Evolutionary conservation across 2,888 invertebrate species (phyloP).

Genomic region (Rhogogaster chlorosoma): DNA sequence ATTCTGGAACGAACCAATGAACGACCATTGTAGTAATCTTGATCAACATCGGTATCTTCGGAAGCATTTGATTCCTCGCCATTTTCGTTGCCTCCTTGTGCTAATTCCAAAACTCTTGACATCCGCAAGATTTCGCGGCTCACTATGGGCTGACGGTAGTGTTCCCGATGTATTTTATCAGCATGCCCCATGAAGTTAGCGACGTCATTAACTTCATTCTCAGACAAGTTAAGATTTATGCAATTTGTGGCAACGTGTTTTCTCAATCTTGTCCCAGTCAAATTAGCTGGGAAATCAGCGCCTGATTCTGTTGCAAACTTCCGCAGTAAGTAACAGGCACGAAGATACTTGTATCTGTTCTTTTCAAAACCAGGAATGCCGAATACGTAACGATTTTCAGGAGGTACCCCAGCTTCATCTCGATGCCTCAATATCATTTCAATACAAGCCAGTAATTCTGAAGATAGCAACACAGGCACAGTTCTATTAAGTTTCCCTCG

Average conservation of each 20-base stretch:
- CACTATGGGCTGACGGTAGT: too few species aligned
- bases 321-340: slow-evolving; percentile 58
- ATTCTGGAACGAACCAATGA: neutral
- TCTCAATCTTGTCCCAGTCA: slow-evolving; percentile 55
- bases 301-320: slow-evolving; percentile 59
- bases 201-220: slow-evolving; percentile 60
- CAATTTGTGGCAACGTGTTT: slow-evolving; percentile 61
- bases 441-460: slow-evolving; percentile 42
- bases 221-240: slow-evolving; percentile 57
- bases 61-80: neutral
- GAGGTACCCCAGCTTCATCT: neutral
- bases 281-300: slow-evolving; percentile 55
- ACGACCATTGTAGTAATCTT: neutral
- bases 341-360: too few species aligned
- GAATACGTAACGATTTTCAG: slow-evolving; percentile 45
- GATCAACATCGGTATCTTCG: neutral
- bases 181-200: slow-evolving; percentile 61
- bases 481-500: slow-evolving; percentile 60
- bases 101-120: too few species aligned
- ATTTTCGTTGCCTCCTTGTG: too few species aligned
- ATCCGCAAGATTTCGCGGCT: too few species aligned
- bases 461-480: slow-evolving; percentile 56
- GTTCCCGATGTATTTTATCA: too few species aligned
- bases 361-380: slow-evolving; percentile 41
- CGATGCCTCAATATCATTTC: slow-evolving; percentile 36